Conservation (phyloP, 2,113 vertebrate genomes). For the Hypomesus transpacificus region DNA sequence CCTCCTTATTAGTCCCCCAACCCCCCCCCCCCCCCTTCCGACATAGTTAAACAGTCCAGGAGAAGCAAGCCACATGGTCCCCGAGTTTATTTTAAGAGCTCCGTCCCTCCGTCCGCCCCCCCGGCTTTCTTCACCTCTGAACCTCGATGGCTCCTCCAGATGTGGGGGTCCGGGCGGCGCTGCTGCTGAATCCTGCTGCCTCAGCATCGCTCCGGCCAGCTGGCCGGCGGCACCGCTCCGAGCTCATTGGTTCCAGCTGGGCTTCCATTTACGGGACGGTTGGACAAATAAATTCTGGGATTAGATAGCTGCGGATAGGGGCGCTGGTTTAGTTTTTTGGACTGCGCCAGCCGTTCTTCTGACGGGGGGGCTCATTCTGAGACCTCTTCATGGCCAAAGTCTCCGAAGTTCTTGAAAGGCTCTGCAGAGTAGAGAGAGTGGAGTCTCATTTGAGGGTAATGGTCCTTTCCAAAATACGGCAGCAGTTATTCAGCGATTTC, state of each 20-base stretch:
- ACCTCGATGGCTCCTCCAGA: conserved; percentile 88
- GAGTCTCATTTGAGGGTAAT: conserved; percentile 11
- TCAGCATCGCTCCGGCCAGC: conserved; percentile 91
- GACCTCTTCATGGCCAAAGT: conserved; percentile 10
- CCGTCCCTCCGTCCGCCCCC: conserved; percentile 23
- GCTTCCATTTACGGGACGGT: conserved; percentile 92
- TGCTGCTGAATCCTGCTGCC: conserved; percentile 81
- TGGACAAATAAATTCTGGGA: conserved; percentile 97
- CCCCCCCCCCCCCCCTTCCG: background rate
- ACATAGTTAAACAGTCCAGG: conserved; percentile 15
- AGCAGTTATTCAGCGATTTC: background rate
- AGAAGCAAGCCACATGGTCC: conserved; percentile 46
- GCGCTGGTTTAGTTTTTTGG: conserved; percentile 72
- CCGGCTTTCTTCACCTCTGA: conserved; percentile 81
- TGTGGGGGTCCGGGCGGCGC: conserved; percentile 85
- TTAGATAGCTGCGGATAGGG: conserved; percentile 82
- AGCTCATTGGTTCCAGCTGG: conserved; percentile 96
- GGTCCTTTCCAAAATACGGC: conserved; percentile 1
- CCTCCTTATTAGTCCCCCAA: background rate
- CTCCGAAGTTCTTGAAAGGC: conserved; percentile 39
- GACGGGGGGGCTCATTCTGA: conserved; percentile 4
- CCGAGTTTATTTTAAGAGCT: conserved; percentile 85
- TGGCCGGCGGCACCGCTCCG: conserved; percentile 80
- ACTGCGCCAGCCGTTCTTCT: conserved; percentile 20
- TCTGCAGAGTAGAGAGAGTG: conserved; percentile 29